These are phyloP conservation scores for Trypoxylus dichotomus DNA, from an alignment of 1,140 invertebrate genomes.

Conservation along the genomic window DNA sequence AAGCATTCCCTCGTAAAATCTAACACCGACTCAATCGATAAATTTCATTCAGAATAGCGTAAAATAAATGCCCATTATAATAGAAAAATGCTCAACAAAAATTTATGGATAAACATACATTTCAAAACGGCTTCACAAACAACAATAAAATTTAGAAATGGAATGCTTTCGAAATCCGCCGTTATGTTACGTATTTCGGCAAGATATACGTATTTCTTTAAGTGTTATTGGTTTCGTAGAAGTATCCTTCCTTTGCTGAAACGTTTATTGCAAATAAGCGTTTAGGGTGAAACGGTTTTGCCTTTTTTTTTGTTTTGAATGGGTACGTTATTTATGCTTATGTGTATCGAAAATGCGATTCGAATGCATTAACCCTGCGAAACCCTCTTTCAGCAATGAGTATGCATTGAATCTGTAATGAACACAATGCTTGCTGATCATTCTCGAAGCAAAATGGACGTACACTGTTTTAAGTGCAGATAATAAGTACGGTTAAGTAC, in stretches of 20 bases:
- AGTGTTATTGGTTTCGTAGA: not conserved
- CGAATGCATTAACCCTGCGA: not conserved
- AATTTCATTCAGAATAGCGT: not conserved
- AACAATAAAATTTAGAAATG: not conserved
- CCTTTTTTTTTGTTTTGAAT: not conserved
- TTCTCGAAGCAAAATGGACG: too few species aligned
- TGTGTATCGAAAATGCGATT: not conserved
- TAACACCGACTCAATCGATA: not conserved
- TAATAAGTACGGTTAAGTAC: too few species aligned
- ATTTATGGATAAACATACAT: not conserved
- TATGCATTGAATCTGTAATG: not conserved
- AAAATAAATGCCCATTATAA: not conserved
- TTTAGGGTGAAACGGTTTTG: not conserved
- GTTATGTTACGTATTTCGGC: not conserved
- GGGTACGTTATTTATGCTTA: too few species aligned
- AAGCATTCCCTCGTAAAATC: not conserved
- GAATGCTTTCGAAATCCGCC: not conserved
- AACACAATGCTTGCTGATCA: not conserved
- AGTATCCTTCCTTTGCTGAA: not conserved
- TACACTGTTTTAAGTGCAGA: too few species aligned
- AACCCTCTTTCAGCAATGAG: not conserved
- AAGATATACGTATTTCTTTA: not conserved
- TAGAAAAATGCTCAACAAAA: not conserved
- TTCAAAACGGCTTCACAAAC: not conserved
- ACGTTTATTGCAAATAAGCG: not conserved